Conservation (phyloP, 2,113 vertebrate species). For the Sturnira hondurensis region DNA sequence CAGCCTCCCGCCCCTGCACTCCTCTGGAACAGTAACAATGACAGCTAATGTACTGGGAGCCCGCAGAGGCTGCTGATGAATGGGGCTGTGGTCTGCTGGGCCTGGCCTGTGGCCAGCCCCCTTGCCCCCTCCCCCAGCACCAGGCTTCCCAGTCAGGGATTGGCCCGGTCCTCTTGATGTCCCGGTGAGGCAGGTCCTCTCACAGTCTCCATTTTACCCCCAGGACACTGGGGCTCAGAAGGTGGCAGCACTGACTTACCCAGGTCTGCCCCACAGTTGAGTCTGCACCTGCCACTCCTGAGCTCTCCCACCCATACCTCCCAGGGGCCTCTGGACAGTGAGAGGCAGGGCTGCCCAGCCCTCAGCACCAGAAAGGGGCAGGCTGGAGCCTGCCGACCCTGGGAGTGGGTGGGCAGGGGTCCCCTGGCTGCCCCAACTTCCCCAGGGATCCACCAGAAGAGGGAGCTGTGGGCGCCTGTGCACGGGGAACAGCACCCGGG, state of each 20-base stretch:
- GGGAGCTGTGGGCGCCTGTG: neutral
- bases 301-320: neutral
- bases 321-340: neutral
- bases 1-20: neutral
- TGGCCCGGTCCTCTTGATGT: neutral
- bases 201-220: neutral
- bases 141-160: neutral
- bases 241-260: neutral
- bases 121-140: neutral
- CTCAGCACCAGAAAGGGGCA: neutral
- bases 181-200: neutral
- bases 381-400: neutral
- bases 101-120: neutral
- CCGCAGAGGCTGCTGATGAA: neutral
- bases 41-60: neutral
- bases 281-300: neutral
- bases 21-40: neutral
- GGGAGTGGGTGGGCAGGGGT: neutral
- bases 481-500: neutral
- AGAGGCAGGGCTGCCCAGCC: neutral
- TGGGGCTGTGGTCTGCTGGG: neutral
- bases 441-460: neutral
- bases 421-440: neutral
- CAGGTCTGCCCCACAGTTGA: neutral
- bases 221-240: constrained; percentile 19